These are phyloP conservation scores for Osmoderma eremita DNA, from an alignment of 2,888 invertebrate species.

Conservation along the genomic window DNA sequence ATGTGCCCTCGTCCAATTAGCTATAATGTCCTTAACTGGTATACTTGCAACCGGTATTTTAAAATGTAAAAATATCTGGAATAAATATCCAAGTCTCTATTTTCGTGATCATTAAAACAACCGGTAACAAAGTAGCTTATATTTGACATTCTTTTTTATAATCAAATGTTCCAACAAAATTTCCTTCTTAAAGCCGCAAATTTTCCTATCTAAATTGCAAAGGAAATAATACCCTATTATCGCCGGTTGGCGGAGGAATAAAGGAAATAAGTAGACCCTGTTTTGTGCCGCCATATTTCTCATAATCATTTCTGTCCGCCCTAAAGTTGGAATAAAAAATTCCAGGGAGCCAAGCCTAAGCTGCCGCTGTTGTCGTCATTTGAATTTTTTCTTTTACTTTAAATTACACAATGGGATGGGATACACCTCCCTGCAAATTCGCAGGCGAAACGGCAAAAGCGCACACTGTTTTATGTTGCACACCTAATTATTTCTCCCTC, in stretches of 20 bases:
- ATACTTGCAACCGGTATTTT: too few relatives aligned
- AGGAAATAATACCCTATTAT: constrained; percentile 30
- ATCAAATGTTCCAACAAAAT: neutral
- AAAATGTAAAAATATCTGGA: too few relatives aligned
- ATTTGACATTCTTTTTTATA: too few relatives aligned
- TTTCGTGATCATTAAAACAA: neutral
- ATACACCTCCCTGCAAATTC: neutral
- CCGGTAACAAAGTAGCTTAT: neutral
- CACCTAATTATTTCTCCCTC: constrained; percentile 11
- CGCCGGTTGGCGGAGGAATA: constrained; percentile 16
- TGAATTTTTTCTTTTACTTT: constrained; percentile 22
- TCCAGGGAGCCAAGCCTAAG: neutral
- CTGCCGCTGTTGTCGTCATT: neutral
- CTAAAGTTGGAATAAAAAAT: neutral
- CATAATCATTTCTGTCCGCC: constrained; percentile 20
- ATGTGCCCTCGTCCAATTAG: too few relatives aligned
- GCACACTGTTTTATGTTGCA: constrained; percentile 1
- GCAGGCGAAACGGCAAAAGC: constrained; percentile 1
- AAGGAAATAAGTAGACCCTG: constrained; percentile 12
- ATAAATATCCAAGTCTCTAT: too few relatives aligned
- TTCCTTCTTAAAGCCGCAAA: constrained; percentile 14
- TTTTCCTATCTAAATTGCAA: constrained; percentile 22
- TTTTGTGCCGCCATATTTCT: constrained; percentile 25
- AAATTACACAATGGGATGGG: constrained; percentile 7
- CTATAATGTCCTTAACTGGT: too few relatives aligned